Evolutionary conservation across 2,113 vertebrate genomes (phyloP).

Genomic region (Anguilla rostrata): DNA sequence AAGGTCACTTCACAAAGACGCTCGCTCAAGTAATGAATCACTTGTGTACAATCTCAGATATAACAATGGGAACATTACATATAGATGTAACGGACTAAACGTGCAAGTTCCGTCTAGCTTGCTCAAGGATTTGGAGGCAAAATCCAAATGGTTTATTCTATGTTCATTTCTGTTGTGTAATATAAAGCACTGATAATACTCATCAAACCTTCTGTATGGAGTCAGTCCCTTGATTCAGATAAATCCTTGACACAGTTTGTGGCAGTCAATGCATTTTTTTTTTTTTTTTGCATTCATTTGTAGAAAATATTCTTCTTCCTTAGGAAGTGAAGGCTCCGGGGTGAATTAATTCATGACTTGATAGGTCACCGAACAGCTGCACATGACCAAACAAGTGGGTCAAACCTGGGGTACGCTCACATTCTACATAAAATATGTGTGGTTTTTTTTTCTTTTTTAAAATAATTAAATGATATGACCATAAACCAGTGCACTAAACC

Average conservation of each 20-base stretch:
- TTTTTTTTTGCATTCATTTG: not conserved
- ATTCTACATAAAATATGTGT: not conserved
- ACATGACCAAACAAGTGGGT: conserved; percentile 11
- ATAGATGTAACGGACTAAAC: not conserved
- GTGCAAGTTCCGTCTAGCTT: not conserved
- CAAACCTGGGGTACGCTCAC: conserved; percentile 4
- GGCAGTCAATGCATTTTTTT: conserved; percentile 10
- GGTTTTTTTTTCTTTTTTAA: no score
- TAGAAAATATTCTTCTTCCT: not conserved
- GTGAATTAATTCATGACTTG: not conserved
- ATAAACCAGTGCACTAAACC: not conserved
- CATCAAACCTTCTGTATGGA: not conserved
- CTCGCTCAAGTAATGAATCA: not conserved
- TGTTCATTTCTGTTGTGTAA: not conserved
- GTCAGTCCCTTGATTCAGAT: conserved; percentile 15
- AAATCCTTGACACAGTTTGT: not conserved
- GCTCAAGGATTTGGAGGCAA: not conserved
- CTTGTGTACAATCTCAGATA: no score
- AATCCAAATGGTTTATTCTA: not conserved
- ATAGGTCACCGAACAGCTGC: not conserved
- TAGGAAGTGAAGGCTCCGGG: not conserved
- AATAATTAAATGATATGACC: not conserved
- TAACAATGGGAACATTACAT: not conserved
- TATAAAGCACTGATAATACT: not conserved
- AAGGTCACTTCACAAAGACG: not conserved